Conservation (phyloP, 2,888 invertebrate genomes). For the Tinea semifulvella region DNA sequence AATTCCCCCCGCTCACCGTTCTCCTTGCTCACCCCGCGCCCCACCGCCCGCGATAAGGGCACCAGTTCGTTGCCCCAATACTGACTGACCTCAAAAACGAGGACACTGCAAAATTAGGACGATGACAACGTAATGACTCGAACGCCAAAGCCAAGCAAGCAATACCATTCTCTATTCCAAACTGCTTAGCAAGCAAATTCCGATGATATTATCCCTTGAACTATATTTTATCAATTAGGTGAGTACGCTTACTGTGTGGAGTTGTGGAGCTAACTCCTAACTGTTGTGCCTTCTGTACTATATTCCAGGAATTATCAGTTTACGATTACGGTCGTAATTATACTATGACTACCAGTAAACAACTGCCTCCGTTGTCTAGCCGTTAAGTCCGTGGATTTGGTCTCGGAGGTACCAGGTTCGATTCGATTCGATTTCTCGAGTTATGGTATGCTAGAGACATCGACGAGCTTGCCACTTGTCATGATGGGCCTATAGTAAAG, state of each 20-base stretch:
- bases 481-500: too few relatives aligned
- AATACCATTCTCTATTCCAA: conserved; percentile 42
- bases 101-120: conserved; percentile 73
- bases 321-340: too few relatives aligned
- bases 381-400: too few relatives aligned
- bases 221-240: conserved; percentile 66
- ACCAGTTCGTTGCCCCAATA: conserved; percentile 66
- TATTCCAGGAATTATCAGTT: too few relatives aligned
- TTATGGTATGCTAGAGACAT: too few relatives aligned
- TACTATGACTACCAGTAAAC: too few relatives aligned
- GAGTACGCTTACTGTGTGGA: conserved; percentile 63
- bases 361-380: too few relatives aligned
- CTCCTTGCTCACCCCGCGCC: conserved; percentile 38
- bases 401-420: too few relatives aligned
- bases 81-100: conserved; percentile 76
- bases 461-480: too few relatives aligned
- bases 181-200: conserved; percentile 28
- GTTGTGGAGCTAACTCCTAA: conserved; percentile 38
- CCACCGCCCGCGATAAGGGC: conserved; percentile 60
- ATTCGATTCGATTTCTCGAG: too few relatives aligned
- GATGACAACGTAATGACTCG: conserved; percentile 63
- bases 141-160: conserved; percentile 39
- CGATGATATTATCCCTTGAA: conserved; percentile 30
- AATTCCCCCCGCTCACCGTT: conserved; percentile 23
- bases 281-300: too few relatives aligned